These are phyloP conservation scores for Darevskia mixta DNA, from an alignment of 2,797 vertebrate species.

Conservation along the genomic window DNA sequence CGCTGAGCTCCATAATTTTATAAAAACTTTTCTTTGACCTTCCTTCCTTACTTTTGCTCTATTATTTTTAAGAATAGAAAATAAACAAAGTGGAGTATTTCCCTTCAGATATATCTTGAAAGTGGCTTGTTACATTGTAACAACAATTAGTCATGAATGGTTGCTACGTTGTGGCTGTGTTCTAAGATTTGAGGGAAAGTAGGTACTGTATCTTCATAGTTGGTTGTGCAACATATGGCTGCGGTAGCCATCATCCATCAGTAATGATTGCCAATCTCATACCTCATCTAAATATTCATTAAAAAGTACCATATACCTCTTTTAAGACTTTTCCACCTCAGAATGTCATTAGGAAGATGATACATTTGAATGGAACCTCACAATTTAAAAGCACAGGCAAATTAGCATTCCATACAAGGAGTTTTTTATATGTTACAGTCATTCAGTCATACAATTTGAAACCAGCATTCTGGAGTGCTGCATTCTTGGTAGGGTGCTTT, in stretches of 20 bases:
- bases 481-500: not conserved
- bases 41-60: not conserved
- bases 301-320: not conserved
- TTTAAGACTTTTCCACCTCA: not conserved
- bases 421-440: not conserved
- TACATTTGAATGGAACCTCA: not conserved
- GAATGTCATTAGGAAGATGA: not conserved
- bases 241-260: not conserved
- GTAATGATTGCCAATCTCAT: not conserved
- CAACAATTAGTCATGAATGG: not conserved
- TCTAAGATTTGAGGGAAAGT: not conserved
- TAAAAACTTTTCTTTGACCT: not conserved
- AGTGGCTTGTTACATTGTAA: constrained; percentile 1
- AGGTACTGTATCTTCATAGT: not conserved
- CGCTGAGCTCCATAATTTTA: not conserved
- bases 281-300: not conserved
- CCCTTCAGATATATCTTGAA: not conserved
- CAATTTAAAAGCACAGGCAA: not conserved
- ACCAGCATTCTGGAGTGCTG: not conserved
- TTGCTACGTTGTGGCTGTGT: not conserved
- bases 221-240: constrained; percentile 28
- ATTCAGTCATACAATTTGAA: not conserved
- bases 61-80: not conserved
- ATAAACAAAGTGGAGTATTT: not conserved
- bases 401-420: too few species aligned